Evolutionary conservation across 2,797 vertebrate species (phyloP).

Genomic region (Crocodylus rhombifer): DNA sequence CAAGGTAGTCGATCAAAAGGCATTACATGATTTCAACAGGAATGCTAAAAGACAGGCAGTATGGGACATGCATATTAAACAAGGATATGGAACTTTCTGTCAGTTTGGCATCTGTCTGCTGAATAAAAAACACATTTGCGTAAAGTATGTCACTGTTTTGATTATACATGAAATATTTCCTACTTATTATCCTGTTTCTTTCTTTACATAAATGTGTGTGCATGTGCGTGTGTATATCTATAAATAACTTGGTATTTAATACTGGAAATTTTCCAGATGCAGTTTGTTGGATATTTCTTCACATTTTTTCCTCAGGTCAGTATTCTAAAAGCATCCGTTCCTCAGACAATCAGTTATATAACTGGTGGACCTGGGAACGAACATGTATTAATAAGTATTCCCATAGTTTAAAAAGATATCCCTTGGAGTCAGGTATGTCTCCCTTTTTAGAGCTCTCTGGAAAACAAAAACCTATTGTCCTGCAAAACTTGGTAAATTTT

Average conservation of each 20-base stretch:
- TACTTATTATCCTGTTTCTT: neutral
- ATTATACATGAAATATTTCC: neutral
- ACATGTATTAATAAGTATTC: neutral
- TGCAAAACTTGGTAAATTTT: neutral
- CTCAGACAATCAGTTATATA: neutral
- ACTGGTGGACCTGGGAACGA: neutral
- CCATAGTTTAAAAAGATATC: neutral
- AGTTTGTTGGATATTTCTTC: no score
- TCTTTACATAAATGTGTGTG: no score
- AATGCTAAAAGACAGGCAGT: neutral
- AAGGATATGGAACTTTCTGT: neutral
- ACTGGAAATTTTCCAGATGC: no score
- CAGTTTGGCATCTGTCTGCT: neutral
- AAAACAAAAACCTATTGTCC: conserved; percentile 25
- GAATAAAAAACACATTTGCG: neutral
- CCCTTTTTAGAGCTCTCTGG: conserved; percentile 27
- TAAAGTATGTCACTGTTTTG: neutral
- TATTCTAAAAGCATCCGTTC: neutral
- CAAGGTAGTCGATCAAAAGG: neutral
- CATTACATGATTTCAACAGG: neutral
- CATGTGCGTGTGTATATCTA: no score
- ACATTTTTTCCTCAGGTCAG: neutral
- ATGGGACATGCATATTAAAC: neutral
- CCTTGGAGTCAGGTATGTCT: conserved; percentile 24
- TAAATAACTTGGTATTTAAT: no score